Percentiles rank a stretch among this genome's conserved stretches.
These are phyloP conservation scores for Tarsius wallacei DNA, from an alignment of 2,797 vertebrate genomes.

Conservation along the genomic window DNA sequence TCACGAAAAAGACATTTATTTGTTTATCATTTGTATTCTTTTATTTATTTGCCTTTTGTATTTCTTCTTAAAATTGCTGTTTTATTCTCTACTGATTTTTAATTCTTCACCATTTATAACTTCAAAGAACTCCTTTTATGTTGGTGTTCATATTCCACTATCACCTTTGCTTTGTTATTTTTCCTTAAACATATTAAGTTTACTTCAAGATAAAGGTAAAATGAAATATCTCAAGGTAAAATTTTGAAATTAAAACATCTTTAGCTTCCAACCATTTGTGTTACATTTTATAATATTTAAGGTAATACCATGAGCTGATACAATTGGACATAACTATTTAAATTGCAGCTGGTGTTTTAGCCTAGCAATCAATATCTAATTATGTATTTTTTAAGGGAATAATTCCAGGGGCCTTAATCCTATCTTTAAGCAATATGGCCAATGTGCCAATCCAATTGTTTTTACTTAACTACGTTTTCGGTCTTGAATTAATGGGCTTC, in stretches of 20 bases:
- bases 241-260: slow-evolving; percentile 40
- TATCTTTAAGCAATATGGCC: slow-evolving; percentile 65
- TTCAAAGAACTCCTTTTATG: not conserved
- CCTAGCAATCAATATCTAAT: slow-evolving; percentile 88
- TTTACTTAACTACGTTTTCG: slow-evolving; percentile 65
- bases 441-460: not conserved
- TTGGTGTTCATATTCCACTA: not conserved
- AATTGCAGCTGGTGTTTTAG: slow-evolving; percentile 66
- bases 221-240: slow-evolving; percentile 10
- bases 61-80: slow-evolving; percentile 31
- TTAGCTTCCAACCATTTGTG: not conserved
- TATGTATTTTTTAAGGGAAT: slow-evolving; percentile 86
- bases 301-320: not conserved
- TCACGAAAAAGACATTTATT: not conserved
- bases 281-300: slow-evolving; percentile 69
- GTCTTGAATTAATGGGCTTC: slow-evolving; percentile 70
- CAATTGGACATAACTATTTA: slow-evolving; percentile 61
- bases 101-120: slow-evolving; percentile 10
- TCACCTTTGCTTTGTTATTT: not conserved
- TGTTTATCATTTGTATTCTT: not conserved
- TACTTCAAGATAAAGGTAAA: slow-evolving; percentile 9
- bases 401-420: slow-evolving; percentile 81
- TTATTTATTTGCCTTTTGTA: not conserved
- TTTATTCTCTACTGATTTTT: not conserved
- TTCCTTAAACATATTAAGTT: slow-evolving; percentile 18